Base-by-base conservation (phyloP, 2,797 vertebrate species). In the Delichon dasypus region DNA sequence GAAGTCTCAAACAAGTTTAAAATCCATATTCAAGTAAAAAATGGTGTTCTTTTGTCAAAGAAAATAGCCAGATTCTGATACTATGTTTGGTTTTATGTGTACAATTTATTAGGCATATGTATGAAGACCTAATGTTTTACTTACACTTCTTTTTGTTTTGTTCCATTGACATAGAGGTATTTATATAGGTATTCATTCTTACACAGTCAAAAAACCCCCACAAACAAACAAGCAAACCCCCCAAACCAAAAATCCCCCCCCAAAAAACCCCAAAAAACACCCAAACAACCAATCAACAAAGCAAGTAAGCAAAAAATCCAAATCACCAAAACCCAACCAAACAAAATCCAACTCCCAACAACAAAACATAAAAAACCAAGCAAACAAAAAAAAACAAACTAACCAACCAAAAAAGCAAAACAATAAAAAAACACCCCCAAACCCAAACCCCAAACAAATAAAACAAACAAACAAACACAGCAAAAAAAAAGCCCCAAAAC, bases 161-260 rank as follows among this genome's bases (percentile, higher is more conserved):
- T 3, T 82, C 5, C 16, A 51, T 72, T 84, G 34, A 68, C 40
- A 40, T 2, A 81, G 30, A 74, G 7, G 7, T 64, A 40, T 78
- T 90, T 77, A 54, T 54, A 17, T 6, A 67, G 20, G 6, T 50
- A 26, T 36, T 54, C 20, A 34, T 75, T 81, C 54, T 65, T n/a
- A 26, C 22, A 27, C 8, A 20, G 15, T 58, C 16, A 40, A 20
- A 61, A 53, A 51, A 17, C 1, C 0, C 0, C 5, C 51, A 53
- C 51, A 29, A 36, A 55, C 53, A 50, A n/a, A 21, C 6, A 50
- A 34, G 14, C 7, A 27, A 83, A 38, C 4, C 10, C 17, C 11
- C 3, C 9, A 16, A 29, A n/a, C 6, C 1, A 55, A 55, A 25
- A 65, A n/a, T 17, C 3, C 10, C 1, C 16, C 13, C 47, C 23